Evolutionary conservation across 64 coral and sea anemone genomes (phyloP).

Genomic region (Cladopsammia gracilis): DNA sequence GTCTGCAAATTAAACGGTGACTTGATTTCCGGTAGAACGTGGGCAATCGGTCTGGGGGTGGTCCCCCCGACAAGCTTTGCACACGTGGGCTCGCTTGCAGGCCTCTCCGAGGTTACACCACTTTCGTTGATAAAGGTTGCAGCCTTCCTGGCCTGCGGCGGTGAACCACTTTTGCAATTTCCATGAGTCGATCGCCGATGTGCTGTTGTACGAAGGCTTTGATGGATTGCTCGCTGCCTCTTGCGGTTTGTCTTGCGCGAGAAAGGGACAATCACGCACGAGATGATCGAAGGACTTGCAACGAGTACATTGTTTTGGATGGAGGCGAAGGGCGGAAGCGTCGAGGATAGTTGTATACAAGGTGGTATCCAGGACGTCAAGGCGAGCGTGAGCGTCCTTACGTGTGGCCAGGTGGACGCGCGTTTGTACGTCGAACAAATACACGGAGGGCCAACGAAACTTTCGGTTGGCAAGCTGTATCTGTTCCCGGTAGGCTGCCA

Average conservation of each 20-base stretch:
- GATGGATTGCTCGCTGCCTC: conserved; percentile 9
- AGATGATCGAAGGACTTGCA: conserved; percentile 46
- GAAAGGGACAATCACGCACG: conserved; percentile 41
- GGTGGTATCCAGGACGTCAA: conserved; percentile 16
- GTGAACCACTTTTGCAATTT: conserved; percentile 55
- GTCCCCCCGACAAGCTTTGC: conserved; percentile 53
- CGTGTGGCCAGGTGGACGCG: not conserved
- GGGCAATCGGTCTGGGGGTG: conserved; percentile 50
- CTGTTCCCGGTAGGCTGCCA: conserved; percentile 6
- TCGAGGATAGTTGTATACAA: conserved; percentile 43
- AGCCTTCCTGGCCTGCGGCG: conserved; percentile 20
- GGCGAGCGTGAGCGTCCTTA: not conserved
- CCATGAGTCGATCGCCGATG: not conserved
- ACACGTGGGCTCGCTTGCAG: conserved; percentile 46
- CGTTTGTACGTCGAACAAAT: conserved; percentile 30
- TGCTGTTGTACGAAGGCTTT: conserved; percentile 1
- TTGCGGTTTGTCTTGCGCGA: conserved; percentile 16
- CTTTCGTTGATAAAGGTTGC: conserved; percentile 51
- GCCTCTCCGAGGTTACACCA: conserved; percentile 15
- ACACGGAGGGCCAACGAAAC: conserved; percentile 27
- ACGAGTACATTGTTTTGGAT: conserved; percentile 27
- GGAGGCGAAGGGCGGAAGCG: not conserved
- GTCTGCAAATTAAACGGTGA: conserved; percentile 7
- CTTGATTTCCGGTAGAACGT: not conserved
- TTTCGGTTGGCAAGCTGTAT: conserved; percentile 43